Percentiles rank a stretch among this genome's conserved stretches.
phyloP scores from a whole-genome alignment of 2,797 vertebrate genomes.

The Taeniopygia guttata region DNA sequence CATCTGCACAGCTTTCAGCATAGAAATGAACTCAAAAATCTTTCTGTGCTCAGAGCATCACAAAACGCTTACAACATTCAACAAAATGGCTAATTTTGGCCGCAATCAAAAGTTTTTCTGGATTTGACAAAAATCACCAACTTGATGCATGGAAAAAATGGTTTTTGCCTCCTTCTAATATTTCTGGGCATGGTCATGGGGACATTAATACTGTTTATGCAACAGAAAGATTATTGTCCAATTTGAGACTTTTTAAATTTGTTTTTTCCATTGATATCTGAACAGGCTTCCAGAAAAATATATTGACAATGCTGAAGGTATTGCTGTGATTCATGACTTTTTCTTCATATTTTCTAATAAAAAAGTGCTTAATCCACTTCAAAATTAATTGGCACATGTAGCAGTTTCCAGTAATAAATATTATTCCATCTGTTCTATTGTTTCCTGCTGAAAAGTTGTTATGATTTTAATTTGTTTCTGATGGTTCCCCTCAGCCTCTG shows the following conservation, averaged over 20 bases:
- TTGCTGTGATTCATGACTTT: not conserved
- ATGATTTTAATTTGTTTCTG: constrained; percentile 51
- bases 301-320: not conserved
- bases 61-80: not conserved
- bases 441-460: constrained; percentile 38
- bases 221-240: not conserved
- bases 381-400: constrained; percentile 46
- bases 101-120: not conserved
- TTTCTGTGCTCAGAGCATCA: not conserved
- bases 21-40: not conserved
- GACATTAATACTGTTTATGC: not conserved
- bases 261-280: not conserved
- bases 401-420: constrained; percentile 47
- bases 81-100: not conserved
- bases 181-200: not conserved
- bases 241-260: not conserved
- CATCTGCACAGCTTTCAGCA: not conserved
- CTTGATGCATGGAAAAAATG: rapidly evolving
- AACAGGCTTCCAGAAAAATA: not conserved
- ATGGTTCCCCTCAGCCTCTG: not conserved
- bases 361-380: constrained; percentile 11
- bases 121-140: not conserved
- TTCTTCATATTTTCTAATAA: not conserved
- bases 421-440: constrained; percentile 34
- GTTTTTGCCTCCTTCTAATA: not conserved